Base-by-base conservation (phyloP, 2,113 vertebrate genomes). In the Alexandromys fortis region DNA sequence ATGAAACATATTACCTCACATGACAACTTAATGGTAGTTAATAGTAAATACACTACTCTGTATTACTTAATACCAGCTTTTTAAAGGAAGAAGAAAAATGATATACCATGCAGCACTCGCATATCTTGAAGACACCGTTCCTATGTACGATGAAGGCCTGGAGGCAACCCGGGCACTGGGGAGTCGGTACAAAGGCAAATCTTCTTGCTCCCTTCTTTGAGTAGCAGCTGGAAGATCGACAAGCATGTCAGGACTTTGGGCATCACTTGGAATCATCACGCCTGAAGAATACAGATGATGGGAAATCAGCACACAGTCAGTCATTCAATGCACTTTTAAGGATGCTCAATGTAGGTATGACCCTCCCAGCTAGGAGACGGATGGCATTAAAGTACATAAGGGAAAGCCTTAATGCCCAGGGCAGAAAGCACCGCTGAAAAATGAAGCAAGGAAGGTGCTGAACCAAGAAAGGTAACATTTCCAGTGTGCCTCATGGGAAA, bases 171-270 rank as follows among this genome's bases (percentile, higher is more conserved):
- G 93, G 2, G 67, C 45, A 9, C 89, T 93, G 8, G 96, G 92
- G 10, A 96, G 86, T 12, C 96, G 97, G 63, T 96, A 98, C 0
- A 95, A 81, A 38, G 95, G 89, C 52, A 97, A 35, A 3, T 97
- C 97, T 58, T 96, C 95, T 0, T 49, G 78, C 0, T 96, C 95
- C 88, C 97, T 94, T 91, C 96, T 97, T 90, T 95, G 97, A 91
- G 28, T 0, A 77, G 11, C 78, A 89, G 95, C 85, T 19, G 96
- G 94, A 82, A 94, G 87, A 86, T 97, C 98, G 90, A 86, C 83
- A 21, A 91, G 78, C 92, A 97, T 38, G 7, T 63, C 90, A 65
- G 49, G 35, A 67, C 92, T 92, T 86, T 94, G 52, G 14, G 85
- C 82, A 26, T 97, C 97, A 76, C 45, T 26, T 8, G 24, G 72